phyloP scores from a whole-genome alignment of 2,113 vertebrate genomes.

The Poeciliopsis retropinna region DNA sequence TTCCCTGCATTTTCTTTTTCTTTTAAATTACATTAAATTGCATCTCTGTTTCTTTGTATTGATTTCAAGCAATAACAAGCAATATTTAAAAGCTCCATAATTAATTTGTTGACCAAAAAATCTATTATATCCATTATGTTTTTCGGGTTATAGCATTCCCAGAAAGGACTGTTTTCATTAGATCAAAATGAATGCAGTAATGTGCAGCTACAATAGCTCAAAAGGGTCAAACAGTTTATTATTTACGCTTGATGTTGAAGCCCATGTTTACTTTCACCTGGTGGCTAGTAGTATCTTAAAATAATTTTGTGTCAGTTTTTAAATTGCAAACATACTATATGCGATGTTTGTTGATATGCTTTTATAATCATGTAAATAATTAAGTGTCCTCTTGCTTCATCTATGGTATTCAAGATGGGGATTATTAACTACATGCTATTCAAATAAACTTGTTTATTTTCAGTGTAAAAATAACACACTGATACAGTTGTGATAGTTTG shows the following conservation, averaged over 20 bases:
- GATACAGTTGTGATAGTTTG: no score
- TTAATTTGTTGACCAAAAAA: background rate
- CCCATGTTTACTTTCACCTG: no score
- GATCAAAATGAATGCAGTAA: background rate
- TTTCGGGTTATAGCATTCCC: background rate
- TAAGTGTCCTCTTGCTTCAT: no score
- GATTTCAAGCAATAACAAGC: background rate
- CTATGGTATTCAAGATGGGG: no score
- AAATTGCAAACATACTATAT: no score
- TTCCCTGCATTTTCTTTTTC: slow-evolving; percentile 8
- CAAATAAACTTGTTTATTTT: no score
- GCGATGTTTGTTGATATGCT: no score
- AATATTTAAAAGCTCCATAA: background rate
- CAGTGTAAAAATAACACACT: no score
- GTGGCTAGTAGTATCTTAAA: no score
- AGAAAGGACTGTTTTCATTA: background rate
- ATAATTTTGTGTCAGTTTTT: no score
- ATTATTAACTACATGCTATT: no score
- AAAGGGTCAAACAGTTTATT: background rate
- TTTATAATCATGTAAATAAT: no score
- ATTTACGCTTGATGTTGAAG: background rate
- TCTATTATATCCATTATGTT: background rate
- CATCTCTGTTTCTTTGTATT: background rate
- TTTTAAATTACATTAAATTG: slow-evolving; percentile 10
- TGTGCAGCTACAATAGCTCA: background rate